Evolutionary conservation across 2,797 vertebrate genomes (phyloP), one percentile per base, ranked within the genome.

Genomic region (Pipistrellus kuhlii): DNA sequence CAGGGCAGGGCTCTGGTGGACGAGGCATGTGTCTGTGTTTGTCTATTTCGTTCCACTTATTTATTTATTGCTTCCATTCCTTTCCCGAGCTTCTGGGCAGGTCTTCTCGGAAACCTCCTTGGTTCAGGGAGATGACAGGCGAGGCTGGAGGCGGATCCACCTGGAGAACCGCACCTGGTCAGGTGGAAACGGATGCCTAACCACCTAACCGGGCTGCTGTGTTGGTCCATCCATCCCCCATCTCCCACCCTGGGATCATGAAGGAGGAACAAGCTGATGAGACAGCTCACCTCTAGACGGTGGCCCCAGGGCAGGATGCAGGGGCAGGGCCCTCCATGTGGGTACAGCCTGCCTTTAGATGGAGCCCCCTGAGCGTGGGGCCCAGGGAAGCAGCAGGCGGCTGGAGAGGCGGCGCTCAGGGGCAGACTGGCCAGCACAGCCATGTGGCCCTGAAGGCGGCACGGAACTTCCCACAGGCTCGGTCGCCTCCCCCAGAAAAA

Each of bases 151-250:
- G 23, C 17, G 25, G 7, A 62, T 3, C 0, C 32, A 25, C 32
- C 6, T 21, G 75, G 71, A 90, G 86, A 94, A 71, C 32, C n/a
- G 23, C 57, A 41, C 75, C 59, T 78, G 81, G 77, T 1, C 68
- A 53, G 86, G 14, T 2, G 4, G 2, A 88, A 86, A 44, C 85
- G 41, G 2, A 21, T 12, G 0, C 0, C 25, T 62, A 0, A 0
- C 17, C 13, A 0, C 0, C 25, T 62, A 0, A 0, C 17, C 23
- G 35, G 14, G n/a, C 69, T 44, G 21, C 23, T 10, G 18, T 1
- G 0, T 23, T n/a, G 20, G 25, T 41, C 62, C 32, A 76, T 4
- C 41, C 13, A 30, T 66, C 8, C 6, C 15, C 38, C 30, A 15
- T 5, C 14, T 14, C 30, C 13, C 27, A 30, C 81, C 38, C 41